Conservation (phyloP, 2,888 invertebrate genomes). For the Bibio marci region DNA sequence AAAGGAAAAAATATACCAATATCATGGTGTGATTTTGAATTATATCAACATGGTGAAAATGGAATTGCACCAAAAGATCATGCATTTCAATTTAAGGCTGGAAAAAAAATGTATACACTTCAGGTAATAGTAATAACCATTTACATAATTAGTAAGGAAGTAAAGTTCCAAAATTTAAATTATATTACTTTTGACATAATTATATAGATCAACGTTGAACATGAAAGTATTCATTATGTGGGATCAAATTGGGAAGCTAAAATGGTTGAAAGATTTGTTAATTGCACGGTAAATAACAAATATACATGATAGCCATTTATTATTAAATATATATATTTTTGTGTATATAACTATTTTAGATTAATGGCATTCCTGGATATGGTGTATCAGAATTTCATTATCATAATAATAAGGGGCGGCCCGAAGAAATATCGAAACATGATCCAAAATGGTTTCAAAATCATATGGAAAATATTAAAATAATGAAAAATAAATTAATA, state of each 20-base stretch:
- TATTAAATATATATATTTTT: not conserved
- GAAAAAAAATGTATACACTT: slow-evolving; percentile 35
- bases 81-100: slow-evolving; percentile 43
- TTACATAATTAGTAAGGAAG: no score
- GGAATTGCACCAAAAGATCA: slow-evolving; percentile 45
- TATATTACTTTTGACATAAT: not conserved
- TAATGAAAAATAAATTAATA: no score
- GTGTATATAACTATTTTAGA: not conserved
- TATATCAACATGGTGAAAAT: slow-evolving; percentile 51
- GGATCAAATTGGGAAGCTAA: slow-evolving; percentile 50
- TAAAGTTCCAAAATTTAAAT: no score
- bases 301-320: not conserved
- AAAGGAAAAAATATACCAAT: slow-evolving; percentile 37
- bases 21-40: slow-evolving; percentile 40
- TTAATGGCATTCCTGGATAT: slow-evolving; percentile 40
- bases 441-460: slow-evolving; percentile 37
- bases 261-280: slow-evolving; percentile 43
- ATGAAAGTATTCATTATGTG: slow-evolving; percentile 42
- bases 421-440: slow-evolving; percentile 25
- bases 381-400: slow-evolving; percentile 63
- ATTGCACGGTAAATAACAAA: slow-evolving; percentile 20
- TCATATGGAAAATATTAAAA: not conserved
- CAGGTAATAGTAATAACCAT: slow-evolving; percentile 33
- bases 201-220: slow-evolving; percentile 40
- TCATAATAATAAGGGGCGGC: slow-evolving; percentile 37